Evolutionary conservation across 2,797 vertebrate genomes (phyloP).

Genomic region (Tokudaia muenninki): DNA sequence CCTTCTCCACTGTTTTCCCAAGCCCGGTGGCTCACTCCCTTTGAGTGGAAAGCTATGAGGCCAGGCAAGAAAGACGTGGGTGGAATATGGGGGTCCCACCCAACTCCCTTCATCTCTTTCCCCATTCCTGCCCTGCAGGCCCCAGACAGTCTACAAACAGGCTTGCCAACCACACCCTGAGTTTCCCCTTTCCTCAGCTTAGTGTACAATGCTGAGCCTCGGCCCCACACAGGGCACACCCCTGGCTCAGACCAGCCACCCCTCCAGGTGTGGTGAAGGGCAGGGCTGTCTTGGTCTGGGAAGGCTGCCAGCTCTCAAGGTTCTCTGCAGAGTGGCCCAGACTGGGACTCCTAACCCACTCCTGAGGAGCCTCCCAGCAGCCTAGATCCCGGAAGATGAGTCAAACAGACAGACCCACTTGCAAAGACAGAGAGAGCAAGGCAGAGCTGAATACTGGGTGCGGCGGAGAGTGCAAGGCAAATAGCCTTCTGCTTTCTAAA

Average conservation of each 20-base stretch:
- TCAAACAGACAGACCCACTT: background rate
- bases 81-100: fast-evolving
- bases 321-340: background rate
- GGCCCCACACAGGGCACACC: background rate
- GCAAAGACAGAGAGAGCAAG: background rate
- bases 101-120: background rate
- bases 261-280: background rate
- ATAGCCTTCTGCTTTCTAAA: background rate
- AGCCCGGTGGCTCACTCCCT: background rate
- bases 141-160: background rate
- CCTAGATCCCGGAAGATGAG: background rate
- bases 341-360: background rate
- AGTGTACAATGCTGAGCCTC: background rate
- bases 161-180: constrained; percentile 24
- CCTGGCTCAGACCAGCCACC: too few species aligned
- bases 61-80: background rate
- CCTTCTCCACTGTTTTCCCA: background rate
- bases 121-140: background rate
- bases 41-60: background rate
- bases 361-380: background rate
- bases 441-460: too few species aligned
- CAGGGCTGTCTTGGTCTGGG: background rate
- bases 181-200: background rate
- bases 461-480: background rate
- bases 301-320: background rate